These are phyloP conservation scores for Drosophila sturtevanti DNA, from an alignment of 1,140 invertebrate genomes.

Conservation along the genomic window DNA sequence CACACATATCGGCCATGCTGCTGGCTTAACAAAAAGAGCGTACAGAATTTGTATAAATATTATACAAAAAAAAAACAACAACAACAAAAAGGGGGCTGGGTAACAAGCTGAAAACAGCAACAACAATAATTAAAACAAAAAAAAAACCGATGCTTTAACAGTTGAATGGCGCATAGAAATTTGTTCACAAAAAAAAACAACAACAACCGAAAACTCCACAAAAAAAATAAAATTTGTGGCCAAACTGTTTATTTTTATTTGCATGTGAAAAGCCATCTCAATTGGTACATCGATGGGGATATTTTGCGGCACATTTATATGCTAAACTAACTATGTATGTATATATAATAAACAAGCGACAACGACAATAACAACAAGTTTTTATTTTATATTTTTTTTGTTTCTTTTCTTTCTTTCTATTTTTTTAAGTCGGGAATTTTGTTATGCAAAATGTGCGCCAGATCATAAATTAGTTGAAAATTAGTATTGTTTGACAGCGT, in stretches of 20 bases:
- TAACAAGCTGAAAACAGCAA: conserved; percentile 29
- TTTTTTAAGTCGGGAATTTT: conserved; percentile 14
- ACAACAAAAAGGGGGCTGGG: no score
- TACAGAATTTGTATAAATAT: conserved; percentile 63
- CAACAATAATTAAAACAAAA: conserved; percentile 7
- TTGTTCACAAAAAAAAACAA: not conserved
- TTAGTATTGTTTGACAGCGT: not conserved
- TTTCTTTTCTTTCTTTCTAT: no score
- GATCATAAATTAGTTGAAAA: conserved; percentile 41
- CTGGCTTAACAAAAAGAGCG: conserved; percentile 54
- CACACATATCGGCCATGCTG: conserved; percentile 19
- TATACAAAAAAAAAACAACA: conserved; percentile 54
- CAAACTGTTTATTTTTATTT: conserved; percentile 47
- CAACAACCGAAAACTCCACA: conserved; percentile 23
- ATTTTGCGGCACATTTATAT: conserved; percentile 10
- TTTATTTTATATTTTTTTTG: no score
- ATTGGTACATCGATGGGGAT: not conserved
- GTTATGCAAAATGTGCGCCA: conserved; percentile 46
- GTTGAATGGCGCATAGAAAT: conserved; percentile 5
- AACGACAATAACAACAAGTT: not conserved
- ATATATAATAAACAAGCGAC: not conserved
- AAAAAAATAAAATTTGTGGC: conserved; percentile 51
- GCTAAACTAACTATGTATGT: conserved; percentile 12
- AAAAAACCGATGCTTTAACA: conserved; percentile 24
- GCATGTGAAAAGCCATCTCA: conserved; percentile 59